Conservation (phyloP, 2,888 invertebrate genomes). For the Bhutanitis thaidina region DNA sequence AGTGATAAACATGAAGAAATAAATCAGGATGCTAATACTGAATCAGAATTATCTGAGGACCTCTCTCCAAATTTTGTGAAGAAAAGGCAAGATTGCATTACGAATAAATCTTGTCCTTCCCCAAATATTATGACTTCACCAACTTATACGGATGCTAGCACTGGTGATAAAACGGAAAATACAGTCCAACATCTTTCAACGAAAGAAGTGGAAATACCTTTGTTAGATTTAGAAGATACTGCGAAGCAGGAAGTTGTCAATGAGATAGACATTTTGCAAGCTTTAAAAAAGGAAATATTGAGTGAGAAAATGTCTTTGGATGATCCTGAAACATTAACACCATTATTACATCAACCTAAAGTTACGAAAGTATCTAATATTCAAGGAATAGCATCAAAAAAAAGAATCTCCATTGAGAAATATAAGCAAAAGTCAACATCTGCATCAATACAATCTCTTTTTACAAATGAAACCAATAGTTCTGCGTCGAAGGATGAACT, state of each 20-base stretch:
- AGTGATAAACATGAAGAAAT: background rate
- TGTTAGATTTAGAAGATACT: constrained; percentile 45
- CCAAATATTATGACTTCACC: background rate
- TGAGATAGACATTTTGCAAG: constrained; percentile 71
- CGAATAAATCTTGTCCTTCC: background rate
- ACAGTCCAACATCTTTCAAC: background rate
- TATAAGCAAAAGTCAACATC: constrained; percentile 60
- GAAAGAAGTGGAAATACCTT: constrained; percentile 46
- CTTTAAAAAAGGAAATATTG: constrained; percentile 70
- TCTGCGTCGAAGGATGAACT: constrained; percentile 38
- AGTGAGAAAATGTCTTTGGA: constrained; percentile 52
- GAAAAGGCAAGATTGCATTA: constrained; percentile 26
- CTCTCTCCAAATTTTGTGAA: constrained; percentile 45
- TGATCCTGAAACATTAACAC: constrained; percentile 45
- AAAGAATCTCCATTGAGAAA: constrained; percentile 71
- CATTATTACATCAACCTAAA: constrained; percentile 66
- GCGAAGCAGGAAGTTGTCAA: constrained; percentile 47
- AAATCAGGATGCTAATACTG: background rate
- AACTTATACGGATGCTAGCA: background rate
- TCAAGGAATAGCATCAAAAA: constrained; percentile 53
- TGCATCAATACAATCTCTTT: constrained; percentile 28
- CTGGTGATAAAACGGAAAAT: constrained; percentile 4
- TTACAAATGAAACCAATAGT: constrained; percentile 27
- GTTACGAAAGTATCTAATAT: constrained; percentile 57
- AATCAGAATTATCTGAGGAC: constrained; percentile 6